Base-by-base conservation (phyloP, 2,797 vertebrate genomes). In the Acanthurus leucopareius region DNA sequence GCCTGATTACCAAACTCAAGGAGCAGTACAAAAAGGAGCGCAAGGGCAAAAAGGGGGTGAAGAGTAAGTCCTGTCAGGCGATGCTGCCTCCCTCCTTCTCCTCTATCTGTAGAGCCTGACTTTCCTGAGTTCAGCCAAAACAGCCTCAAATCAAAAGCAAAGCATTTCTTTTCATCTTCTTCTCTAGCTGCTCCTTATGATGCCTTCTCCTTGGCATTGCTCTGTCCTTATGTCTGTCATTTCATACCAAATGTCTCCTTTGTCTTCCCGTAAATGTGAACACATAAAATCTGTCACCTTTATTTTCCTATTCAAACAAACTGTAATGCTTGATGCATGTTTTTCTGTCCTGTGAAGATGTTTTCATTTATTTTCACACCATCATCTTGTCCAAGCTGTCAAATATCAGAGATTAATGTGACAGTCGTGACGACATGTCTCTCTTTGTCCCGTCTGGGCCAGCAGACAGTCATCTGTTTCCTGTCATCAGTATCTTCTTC, bases 1-100 rank as follows among this genome's bases (percentile, higher is more conserved):
- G 97, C 95, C 95, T 99, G 96, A 98, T 99, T 96, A 98, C 97
- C 96, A 99, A 99, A 96, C 98, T 99, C 95, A 99, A 99, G 97
- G 98, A 99, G 94, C 97, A 99, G 96, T 99, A 99, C 98, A 99
- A 96, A 97, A 99, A 99, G 97, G 98, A 99, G 94, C 98, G 98
- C 96, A 99, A 98, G 96, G 97, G 98, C 92, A 99, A 99, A 96
- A 99, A 99, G 90, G 98, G 98, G 96, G 98, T 98, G 95, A 99
- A 99, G 98, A 99, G 98, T 99, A 99, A 99, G 98, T 99, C 94
- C 95, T 93, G 94, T 94, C 95, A 93, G 91, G 91, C 83, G 63
- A 78, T 82, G 95, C 95, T 96, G 96, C 95, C 93, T 87, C 71
- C 77, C 85, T 87, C 78, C 75, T 85, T 1, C 71, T 89, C 78